phyloP scores from a whole-genome alignment of 2,888 invertebrate genomes.

The Sthenelais limicola region DNA sequence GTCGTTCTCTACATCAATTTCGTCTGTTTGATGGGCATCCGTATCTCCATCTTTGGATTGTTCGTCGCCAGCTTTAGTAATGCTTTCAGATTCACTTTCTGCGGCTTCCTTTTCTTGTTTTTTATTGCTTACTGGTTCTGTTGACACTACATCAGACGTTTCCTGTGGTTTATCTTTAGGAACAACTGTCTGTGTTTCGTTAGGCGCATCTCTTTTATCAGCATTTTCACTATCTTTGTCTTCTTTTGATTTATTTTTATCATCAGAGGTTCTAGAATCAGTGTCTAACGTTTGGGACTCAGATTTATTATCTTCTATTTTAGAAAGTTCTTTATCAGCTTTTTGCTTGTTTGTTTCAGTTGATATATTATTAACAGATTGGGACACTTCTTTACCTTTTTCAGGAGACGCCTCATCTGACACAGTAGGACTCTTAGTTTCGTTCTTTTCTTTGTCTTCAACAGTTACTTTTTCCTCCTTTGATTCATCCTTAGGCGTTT shows the following conservation, averaged over 20 bases:
- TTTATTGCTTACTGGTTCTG: no score
- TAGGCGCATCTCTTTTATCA: not conserved
- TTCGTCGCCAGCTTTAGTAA: no score
- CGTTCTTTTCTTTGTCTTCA: not conserved
- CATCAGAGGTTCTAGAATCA: slow-evolving; percentile 1
- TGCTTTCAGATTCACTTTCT: no score
- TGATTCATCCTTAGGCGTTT: not conserved
- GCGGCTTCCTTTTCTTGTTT: no score
- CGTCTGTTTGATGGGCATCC: no score
- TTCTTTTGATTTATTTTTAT: not conserved
- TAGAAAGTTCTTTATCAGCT: not conserved
- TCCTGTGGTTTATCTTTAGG: no score
- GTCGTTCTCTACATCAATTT: no score
- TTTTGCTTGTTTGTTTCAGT: slow-evolving; percentile 2
- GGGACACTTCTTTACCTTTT: not conserved
- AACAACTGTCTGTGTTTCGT: no score
- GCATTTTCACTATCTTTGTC: slow-evolving; percentile 3
- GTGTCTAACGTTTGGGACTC: not conserved
- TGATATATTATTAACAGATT: not conserved
- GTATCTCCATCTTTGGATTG: no score
- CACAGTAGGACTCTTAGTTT: not conserved
- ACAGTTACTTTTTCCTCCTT: not conserved
- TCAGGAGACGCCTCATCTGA: not conserved
- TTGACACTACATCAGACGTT: no score
- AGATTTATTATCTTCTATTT: slow-evolving; percentile 1